phyloP scores from a whole-genome alignment of 2,797 vertebrate genomes.

The Helicolenus hilgendorfi region DNA sequence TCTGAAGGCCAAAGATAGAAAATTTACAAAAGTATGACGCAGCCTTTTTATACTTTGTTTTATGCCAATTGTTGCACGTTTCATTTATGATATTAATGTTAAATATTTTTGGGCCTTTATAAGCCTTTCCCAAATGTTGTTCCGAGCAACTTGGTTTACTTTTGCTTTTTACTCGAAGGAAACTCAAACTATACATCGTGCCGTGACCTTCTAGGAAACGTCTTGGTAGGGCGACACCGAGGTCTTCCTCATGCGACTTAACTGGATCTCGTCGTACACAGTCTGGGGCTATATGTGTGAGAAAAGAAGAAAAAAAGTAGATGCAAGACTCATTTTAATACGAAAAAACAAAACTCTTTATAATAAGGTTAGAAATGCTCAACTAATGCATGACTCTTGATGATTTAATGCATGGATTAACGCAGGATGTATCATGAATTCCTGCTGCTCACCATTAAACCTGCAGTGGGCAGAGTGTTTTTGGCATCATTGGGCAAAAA shows the following conservation, averaged over 20 bases:
- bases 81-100: background rate
- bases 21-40: background rate
- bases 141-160: fast-evolving
- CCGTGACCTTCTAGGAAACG: background rate
- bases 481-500: no score
- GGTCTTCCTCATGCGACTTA: background rate
- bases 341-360: background rate
- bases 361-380: background rate
- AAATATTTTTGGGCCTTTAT: background rate
- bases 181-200: background rate
- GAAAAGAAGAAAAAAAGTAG: background rate
- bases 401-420: background rate
- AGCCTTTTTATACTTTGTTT: background rate
- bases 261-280: constrained; percentile 69
- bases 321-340: background rate
- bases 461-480: no score
- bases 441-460: no score
- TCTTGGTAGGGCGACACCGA: constrained; percentile 11
- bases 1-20: background rate
- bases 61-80: background rate
- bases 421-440: background rate
- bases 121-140: background rate
- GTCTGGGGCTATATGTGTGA: constrained; percentile 37
- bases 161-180: background rate
- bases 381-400: background rate